phyloP scores from a whole-genome alignment of 2,113 vertebrate species.

The Brienomyrus brachyistius region DNA sequence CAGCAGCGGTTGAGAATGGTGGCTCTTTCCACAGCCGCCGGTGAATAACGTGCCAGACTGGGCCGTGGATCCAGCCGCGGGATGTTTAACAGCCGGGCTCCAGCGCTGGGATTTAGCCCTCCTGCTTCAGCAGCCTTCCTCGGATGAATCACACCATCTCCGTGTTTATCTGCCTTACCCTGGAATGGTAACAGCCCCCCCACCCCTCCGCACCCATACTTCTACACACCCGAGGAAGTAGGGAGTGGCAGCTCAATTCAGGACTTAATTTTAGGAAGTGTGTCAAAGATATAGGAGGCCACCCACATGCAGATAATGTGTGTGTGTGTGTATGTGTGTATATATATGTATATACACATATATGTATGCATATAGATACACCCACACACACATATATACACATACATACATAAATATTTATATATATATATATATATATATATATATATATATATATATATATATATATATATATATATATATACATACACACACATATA shows the following conservation, averaged over 20 bases:
- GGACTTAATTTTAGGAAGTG: not conserved
- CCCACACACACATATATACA: not conserved
- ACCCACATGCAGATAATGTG: not conserved
- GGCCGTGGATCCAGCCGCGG: not conserved
- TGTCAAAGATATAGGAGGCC: not conserved
- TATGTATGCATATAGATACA: not conserved
- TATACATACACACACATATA: not conserved
- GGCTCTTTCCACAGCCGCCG: not conserved
- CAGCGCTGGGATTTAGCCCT: not conserved
- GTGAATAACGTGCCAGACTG: not conserved
- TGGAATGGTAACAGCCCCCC: not conserved
- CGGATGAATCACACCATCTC: not conserved
- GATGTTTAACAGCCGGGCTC: not conserved
- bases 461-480: not conserved
- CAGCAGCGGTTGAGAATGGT: not conserved
- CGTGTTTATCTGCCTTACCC: not conserved
- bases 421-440: no score
- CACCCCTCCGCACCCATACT: not conserved
- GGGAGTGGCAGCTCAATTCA: not conserved
- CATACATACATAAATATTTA: not conserved
- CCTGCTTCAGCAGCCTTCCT: not conserved
- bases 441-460: no score
- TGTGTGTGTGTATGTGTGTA: not conserved
- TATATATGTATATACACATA: not conserved
- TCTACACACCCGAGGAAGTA: not conserved